Evolutionary conservation across 2,113 vertebrate genomes (phyloP), one percentile per base, ranked within the genome.

Genomic region (Podilymbus podiceps): DNA sequence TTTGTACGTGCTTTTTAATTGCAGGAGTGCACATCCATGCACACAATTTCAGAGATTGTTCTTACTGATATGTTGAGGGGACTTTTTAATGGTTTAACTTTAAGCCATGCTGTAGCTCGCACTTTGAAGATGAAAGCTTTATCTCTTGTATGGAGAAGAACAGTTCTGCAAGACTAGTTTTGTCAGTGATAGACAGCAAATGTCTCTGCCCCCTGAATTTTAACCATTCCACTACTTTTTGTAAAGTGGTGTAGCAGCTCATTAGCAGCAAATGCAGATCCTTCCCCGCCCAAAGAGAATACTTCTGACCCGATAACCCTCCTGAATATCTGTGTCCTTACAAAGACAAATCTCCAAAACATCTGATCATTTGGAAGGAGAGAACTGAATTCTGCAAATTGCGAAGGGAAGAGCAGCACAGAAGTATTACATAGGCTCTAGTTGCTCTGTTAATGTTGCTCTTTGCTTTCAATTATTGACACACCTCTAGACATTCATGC

Each of bases 61-160:
- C 81, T 95, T 85, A 85, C 31, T 73, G 63, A 83, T 74, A 66
- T 87, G 88, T 93, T 92, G 81, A 76, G 76, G 53, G 28, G 20
- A 17, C 24, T 69, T 82, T 85, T 91, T 91, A 74, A 75, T 82
- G 80, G 19, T 89, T 74, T 89, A 31, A 47, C 30, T 91, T 91
- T 67, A 92, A 58, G 67, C 86, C 49, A 72, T 88, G 38, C 35
- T 75, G 33, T 78, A 75, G 68, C 69, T 87, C 71, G 15, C 87
- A 75, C 76, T 77, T 90, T 85, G 95, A 98, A 97, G 95, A 96
- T 97, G 97, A 98, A 98, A 97, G 97, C 97, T 98, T 98, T 96
- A 92, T 97, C 95, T 97, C 91, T 91, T 97, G 73, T 73, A 68
- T 8, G 5, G 69, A 58, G 50, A 77, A 49, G 44, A 87, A 77